These are phyloP conservation scores for Pyrocoelia pectoralis DNA, from an alignment of 2,888 invertebrate species.

Conservation along the genomic window DNA sequence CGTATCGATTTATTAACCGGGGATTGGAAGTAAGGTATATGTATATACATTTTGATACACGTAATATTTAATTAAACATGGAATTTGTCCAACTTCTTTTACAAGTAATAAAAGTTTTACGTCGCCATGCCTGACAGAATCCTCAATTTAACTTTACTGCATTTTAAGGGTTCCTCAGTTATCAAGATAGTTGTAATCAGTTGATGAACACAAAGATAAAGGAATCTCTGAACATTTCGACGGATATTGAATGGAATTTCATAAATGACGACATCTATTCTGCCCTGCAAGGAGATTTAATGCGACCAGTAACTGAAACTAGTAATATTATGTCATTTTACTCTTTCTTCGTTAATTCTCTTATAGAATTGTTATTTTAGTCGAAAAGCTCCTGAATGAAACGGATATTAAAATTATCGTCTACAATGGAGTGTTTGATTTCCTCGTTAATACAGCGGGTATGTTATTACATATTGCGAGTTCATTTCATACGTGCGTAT, in stretches of 20 bases:
- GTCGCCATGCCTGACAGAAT: conserved; percentile 20
- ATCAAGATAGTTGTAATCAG: conserved; percentile 48
- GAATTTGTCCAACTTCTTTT: conserved; percentile 16
- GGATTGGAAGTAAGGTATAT: too few species aligned
- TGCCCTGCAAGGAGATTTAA: conserved; percentile 71
- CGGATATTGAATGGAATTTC: conserved; percentile 71
- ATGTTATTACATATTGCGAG: conserved; percentile 18
- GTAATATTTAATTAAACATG: conserved; percentile 20
- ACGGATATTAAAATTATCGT: conserved; percentile 51
- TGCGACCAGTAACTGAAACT: conserved; percentile 73
- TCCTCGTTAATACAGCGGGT: conserved; percentile 51
- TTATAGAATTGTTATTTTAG: conserved; percentile 42
- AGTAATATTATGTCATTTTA: conserved; percentile 38
- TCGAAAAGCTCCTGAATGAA: conserved; percentile 48
- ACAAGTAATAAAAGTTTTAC: conserved; percentile 26
- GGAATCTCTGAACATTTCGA: conserved; percentile 70
- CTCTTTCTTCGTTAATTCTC: conserved; percentile 23
- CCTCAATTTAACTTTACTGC: conserved; percentile 26
- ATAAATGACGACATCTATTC: conserved; percentile 69
- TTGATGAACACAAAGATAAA: conserved; percentile 80
- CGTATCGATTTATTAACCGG: not conserved
- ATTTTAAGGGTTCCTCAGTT: conserved; percentile 45
- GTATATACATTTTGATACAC: not conserved
- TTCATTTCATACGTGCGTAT: conserved; percentile 16
- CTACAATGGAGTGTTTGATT: conserved; percentile 51